phyloP scores from a whole-genome alignment of 2,888 invertebrate genomes.

The Quadroppia sp. region DNA sequence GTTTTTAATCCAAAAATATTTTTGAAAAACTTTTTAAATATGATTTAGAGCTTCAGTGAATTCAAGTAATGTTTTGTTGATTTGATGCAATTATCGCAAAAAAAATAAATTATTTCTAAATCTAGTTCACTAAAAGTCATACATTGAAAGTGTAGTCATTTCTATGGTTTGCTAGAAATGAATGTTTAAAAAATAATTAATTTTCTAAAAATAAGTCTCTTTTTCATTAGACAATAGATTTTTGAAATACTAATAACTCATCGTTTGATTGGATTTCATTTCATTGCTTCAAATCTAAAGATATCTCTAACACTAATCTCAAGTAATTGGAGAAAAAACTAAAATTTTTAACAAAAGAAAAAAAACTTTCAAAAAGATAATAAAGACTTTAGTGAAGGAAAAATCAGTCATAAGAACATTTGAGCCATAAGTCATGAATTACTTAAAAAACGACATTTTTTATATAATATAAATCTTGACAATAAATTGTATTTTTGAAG shows the following conservation, averaged over 20 bases:
- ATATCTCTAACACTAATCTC: no score
- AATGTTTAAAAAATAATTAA: neutral
- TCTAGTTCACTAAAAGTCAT: neutral
- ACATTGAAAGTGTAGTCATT: slow-evolving; percentile 7
- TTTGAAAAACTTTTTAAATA: slow-evolving; percentile 1
- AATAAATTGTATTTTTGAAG: neutral
- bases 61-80: slow-evolving; percentile 11
- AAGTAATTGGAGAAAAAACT: no score
- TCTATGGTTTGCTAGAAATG: neutral
- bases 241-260: neutral
- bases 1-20: slow-evolving; percentile 19
- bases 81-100: slow-evolving; percentile 9
- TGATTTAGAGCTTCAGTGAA: slow-evolving; percentile 31
- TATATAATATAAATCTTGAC: no score
- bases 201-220: neutral
- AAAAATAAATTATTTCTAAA: slow-evolving; percentile 23
- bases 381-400: no score
- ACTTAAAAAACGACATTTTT: no score
- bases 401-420: no score
- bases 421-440: no score
- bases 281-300: neutral
- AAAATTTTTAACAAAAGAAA: no score
- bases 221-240: neutral
- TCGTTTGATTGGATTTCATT: slow-evolving; percentile 12
- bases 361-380: no score